phyloP scores from a whole-genome alignment of 2,797 vertebrate species.

The Gambusia yucatana region DNA sequence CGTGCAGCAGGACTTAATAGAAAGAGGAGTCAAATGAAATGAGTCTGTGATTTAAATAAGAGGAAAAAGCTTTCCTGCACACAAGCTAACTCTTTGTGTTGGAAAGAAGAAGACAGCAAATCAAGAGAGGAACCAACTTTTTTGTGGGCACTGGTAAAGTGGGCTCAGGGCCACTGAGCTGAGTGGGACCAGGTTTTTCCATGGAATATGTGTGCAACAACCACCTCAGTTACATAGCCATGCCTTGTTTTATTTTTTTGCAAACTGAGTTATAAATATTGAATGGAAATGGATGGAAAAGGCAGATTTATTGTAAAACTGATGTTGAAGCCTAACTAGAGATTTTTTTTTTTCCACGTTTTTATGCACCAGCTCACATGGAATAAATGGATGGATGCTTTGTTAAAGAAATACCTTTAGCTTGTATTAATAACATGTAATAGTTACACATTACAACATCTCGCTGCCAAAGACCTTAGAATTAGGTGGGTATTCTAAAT shows the following conservation, averaged over 20 bases:
- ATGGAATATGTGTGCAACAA: conserved; percentile 50
- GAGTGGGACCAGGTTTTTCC: conserved; percentile 70
- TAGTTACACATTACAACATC: not conserved
- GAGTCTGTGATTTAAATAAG: conserved; percentile 33
- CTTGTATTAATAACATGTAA: not conserved
- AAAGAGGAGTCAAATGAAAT: conserved; percentile 24
- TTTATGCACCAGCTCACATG: not conserved
- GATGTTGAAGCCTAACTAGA: not conserved
- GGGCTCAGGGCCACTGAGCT: conserved; percentile 51
- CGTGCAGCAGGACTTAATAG: conserved; percentile 32
- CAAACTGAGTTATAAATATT: conserved; percentile 37
- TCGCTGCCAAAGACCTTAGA: not conserved
- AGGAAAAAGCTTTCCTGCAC: conserved; percentile 4
- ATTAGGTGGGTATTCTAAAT: not conserved
- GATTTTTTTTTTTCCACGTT: not conserved
- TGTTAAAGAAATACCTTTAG: not conserved
- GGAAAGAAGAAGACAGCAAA: conserved; percentile 44
- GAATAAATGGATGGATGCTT: not conserved
- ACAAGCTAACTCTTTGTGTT: conserved; percentile 37
- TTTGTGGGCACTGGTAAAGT: conserved; percentile 56
- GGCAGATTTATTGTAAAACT: not conserved
- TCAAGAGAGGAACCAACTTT: conserved; percentile 45
- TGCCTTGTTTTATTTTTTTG: conserved; percentile 25
- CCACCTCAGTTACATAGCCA: conserved; percentile 15
- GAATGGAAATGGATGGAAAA: not conserved